phyloP scores from a whole-genome alignment of 2,113 vertebrate species.

The Bos indicus region DNA sequence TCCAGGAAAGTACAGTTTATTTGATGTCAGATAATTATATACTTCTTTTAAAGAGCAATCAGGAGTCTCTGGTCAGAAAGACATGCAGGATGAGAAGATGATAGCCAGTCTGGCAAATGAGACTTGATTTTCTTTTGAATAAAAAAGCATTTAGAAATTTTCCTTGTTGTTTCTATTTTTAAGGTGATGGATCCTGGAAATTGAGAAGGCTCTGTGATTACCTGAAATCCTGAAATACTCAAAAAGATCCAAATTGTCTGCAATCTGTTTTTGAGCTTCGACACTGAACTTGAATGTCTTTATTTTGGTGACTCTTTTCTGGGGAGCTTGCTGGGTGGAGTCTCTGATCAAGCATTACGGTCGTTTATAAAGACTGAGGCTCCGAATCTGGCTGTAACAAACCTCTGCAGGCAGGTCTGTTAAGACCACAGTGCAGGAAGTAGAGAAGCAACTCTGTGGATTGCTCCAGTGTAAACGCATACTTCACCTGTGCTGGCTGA shows the following conservation, averaged over 20 bases:
- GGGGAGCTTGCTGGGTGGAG: neutral
- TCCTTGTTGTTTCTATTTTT: conserved; percentile 39
- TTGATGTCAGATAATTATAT: conserved; percentile 21
- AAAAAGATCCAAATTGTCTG: neutral
- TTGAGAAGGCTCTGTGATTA: neutral
- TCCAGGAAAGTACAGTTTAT: neutral
- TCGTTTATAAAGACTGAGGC: neutral
- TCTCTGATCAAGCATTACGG: neutral
- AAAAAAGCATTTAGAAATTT: conserved; percentile 37
- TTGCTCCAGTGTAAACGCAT: neutral
- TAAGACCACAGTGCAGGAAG: neutral
- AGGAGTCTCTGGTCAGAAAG: conserved; percentile 3
- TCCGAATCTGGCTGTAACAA: neutral
- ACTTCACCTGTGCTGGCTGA: neutral
- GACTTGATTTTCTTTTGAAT: conserved; percentile 38
- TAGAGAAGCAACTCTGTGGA: neutral
- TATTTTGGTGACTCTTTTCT: neutral
- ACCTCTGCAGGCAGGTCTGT: neutral
- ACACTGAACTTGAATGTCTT: neutral
- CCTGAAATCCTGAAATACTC: conserved; percentile 19
- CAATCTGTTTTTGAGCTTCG: neutral
- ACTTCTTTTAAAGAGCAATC: conserved; percentile 27
- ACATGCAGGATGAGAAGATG: neutral
- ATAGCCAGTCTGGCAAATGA: conserved; percentile 45
- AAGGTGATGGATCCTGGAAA: conserved; percentile 30